These are phyloP conservation scores for Cancer borealis DNA, from an alignment of 2,888 invertebrate genomes.

Conservation along the genomic window DNA sequence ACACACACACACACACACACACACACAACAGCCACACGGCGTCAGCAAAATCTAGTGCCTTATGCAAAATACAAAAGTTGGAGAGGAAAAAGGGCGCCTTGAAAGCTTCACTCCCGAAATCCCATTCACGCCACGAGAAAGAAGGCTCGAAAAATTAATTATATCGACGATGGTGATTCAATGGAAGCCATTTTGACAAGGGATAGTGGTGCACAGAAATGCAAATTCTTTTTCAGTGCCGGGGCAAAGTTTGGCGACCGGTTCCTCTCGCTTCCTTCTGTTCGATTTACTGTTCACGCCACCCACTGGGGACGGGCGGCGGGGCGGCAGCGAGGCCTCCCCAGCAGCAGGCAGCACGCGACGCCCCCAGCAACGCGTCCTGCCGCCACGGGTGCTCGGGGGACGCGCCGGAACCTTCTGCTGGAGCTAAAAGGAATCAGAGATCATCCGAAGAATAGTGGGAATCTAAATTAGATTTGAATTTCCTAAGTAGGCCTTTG, in stretches of 20 bases:
- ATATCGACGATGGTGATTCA: conserved; percentile 74
- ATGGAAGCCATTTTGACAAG: conserved; percentile 74
- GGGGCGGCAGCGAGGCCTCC: background rate
- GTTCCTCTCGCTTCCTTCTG: conserved; percentile 60
- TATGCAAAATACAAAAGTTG: conserved; percentile 59
- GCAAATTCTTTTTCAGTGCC: conserved; percentile 74
- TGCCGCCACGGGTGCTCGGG: background rate
- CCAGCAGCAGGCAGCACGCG: background rate
- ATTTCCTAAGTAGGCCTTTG: conserved; percentile 71
- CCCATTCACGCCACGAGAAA: conserved; percentile 72
- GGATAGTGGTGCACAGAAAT: conserved; percentile 74
- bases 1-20: conserved; percentile 54
- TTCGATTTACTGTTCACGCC: conserved; percentile 66
- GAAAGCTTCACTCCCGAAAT: conserved; percentile 72
- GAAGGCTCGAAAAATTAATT: conserved; percentile 73
- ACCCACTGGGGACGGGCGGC: background rate
- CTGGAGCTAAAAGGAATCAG: conserved; percentile 9
- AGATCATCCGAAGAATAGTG: conserved; percentile 73
- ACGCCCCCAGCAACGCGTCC: background rate
- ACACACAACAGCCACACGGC: conserved; percentile 41
- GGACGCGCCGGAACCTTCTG: background rate
- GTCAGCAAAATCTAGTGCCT: conserved; percentile 48
- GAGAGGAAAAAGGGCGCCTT: conserved; percentile 62
- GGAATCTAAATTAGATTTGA: conserved; percentile 69
- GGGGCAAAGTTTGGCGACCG: conserved; percentile 70